phyloP scores from a whole-genome alignment of 2,888 invertebrate species.

The Apoderus coryli region DNA sequence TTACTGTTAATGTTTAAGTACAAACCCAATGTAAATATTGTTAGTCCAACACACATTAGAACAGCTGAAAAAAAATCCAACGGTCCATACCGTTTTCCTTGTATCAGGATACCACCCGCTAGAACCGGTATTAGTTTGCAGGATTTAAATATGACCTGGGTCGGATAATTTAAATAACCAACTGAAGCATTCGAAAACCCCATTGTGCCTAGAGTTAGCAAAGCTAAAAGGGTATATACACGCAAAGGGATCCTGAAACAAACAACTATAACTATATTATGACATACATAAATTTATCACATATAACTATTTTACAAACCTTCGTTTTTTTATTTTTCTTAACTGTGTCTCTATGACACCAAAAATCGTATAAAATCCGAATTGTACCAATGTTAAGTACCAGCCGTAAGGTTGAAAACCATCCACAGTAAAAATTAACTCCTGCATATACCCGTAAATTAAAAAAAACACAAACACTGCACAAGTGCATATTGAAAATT shows the following conservation, averaged over 20 bases:
- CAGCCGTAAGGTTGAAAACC: slow-evolving; percentile 83
- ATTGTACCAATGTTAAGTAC: slow-evolving; percentile 86
- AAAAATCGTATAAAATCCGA: slow-evolving; percentile 70
- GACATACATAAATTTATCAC: slow-evolving; percentile 1
- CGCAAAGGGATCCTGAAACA: slow-evolving; percentile 64
- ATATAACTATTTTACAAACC: slow-evolving; percentile 7
- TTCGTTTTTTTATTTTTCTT: slow-evolving; percentile 34
- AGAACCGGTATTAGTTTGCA: slow-evolving; percentile 94
- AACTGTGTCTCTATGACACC: slow-evolving; percentile 59
- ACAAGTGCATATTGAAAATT: slow-evolving; percentile 60
- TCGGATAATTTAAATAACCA: slow-evolving; percentile 91
- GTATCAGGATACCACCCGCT: slow-evolving; percentile 83
- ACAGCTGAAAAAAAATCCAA: slow-evolving; percentile 74
- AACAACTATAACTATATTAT: slow-evolving; percentile 9
- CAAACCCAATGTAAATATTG: slow-evolving; percentile 80
- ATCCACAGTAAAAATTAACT: slow-evolving; percentile 80
- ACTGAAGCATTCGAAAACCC: slow-evolving; percentile 89
- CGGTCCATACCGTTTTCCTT: slow-evolving; percentile 72
- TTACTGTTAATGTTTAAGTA: slow-evolving; percentile 15
- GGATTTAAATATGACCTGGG: slow-evolving; percentile 94
- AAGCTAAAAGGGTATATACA: slow-evolving; percentile 68
- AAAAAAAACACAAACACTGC: slow-evolving; percentile 81
- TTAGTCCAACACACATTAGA: slow-evolving; percentile 78
- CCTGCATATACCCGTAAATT: slow-evolving; percentile 83
- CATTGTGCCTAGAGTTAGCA: slow-evolving; percentile 88